A percentile compares a stretch with the other conserved stretches of the same genome.
These are phyloP conservation scores for Dicerorhinus sumatrensis DNA, from an alignment of 2,113 vertebrate species.

Conservation along the genomic window DNA sequence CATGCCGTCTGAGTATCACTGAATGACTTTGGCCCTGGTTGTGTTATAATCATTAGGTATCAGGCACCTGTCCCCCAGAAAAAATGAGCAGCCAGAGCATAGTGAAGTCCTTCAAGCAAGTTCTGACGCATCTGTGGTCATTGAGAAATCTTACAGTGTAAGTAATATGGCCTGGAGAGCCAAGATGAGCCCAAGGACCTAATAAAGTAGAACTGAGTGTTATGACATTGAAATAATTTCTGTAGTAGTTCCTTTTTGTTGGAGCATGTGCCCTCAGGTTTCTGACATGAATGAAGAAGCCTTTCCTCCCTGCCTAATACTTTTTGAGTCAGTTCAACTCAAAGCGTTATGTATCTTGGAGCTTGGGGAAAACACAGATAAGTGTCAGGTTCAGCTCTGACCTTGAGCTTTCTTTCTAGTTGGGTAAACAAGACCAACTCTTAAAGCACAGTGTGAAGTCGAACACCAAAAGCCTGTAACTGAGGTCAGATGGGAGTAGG, in stretches of 20 bases:
- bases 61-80: constrained; percentile 54
- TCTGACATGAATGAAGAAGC: neutral
- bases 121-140: constrained; percentile 39
- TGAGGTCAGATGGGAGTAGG: neutral
- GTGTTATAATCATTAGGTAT: constrained; percentile 77
- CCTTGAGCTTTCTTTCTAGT: neutral
- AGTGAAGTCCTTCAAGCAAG: constrained; percentile 49
- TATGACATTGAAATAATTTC: neutral
- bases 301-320: neutral
- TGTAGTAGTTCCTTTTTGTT: neutral
- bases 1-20: neutral
- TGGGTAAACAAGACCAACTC: neutral
- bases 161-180: constrained; percentile 42
- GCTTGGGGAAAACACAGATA: neutral
- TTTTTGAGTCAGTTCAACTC: neutral
- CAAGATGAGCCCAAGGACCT: neutral
- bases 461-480: neutral
- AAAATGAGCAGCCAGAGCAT: constrained; percentile 64
- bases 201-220: neutral
- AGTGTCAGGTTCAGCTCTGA: neutral
- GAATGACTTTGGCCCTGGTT: constrained; percentile 34
- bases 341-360: neutral
- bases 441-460: neutral
- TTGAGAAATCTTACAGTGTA: constrained; percentile 75
- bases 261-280: neutral